Evolutionary conservation across 2,888 invertebrate genomes (phyloP), one percentile per base, ranked within the genome.

Genomic region (Drosophila mettleri): DNA sequence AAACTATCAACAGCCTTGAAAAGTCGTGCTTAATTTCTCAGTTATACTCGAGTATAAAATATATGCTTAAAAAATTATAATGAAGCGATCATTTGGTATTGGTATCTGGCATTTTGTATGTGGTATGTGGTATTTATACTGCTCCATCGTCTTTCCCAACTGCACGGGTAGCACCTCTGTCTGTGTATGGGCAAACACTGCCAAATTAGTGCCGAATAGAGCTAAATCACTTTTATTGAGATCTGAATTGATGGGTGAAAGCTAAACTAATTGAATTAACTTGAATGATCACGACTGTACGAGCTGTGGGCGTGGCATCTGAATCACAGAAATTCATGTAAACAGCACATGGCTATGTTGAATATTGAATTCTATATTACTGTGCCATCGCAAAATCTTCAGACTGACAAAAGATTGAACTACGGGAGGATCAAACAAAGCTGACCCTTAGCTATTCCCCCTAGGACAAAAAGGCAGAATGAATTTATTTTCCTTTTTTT

Each of bases 21-120:
- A 84, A 86, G 82, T 85, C 85, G 84, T 80, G 85, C 84, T 86
- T 85, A 84, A 84, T 85, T 84, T 84, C 81, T 86, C 78, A 84
- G 83, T 69, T 80, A 72, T 75, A 82, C 79, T 76, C 82, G 76
- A 78, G 76, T 75, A 82, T 80, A 73, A 82, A 82, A 80, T 79
- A 83, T 85, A 83, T 85, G 78, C 64, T 82, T 78, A 65, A 78
- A 70, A 79, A 77, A 82, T 83, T 85, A 80, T 82, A 83, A 83
- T 85, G 61, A 85, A 78, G 80, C 71, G 62, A 72, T 73, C 62
- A 66, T 49, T 33, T 66, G 59, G 62, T 64, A 66, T 68, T 71
- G 51, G 61, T 61, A 66, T 73, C 45, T 54, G 52, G 45, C 64
- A 60, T 73, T 33, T 57, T 52, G 45, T 64, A 55, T 67, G 36